Percentiles rank a stretch among this genome's conserved stretches.
These are phyloP conservation scores for Apomyelois bistriatella DNA, from an alignment of 2,888 invertebrate species.

Conservation along the genomic window DNA sequence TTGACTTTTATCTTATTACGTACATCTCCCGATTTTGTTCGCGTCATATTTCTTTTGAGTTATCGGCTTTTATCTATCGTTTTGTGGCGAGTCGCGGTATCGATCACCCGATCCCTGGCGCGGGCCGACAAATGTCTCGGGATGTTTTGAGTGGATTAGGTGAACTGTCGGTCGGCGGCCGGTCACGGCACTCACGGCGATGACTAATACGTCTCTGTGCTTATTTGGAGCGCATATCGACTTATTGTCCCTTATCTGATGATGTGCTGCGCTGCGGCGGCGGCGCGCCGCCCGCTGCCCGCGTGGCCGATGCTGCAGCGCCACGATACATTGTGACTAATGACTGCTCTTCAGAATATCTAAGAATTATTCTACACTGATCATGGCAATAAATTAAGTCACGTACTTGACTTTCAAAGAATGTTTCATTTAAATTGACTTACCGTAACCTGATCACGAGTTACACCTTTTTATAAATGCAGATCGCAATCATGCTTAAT, in stretches of 20 bases:
- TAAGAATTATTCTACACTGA: conserved; percentile 64
- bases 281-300: conserved; percentile 22
- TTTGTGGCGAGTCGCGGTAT: conserved; percentile 76
- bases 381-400: conserved; percentile 67
- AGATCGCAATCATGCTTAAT: conserved; percentile 2
- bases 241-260: conserved; percentile 75
- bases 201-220: conserved; percentile 66
- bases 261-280: conserved; percentile 43
- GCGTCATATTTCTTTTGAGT: conserved; percentile 79
- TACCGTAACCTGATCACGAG: conserved; percentile 47
- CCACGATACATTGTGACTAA: conserved; percentile 48
- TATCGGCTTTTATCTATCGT: conserved; percentile 79
- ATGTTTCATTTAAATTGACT: conserved; percentile 62
- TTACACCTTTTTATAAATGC: conserved; percentile 43
- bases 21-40: conserved; percentile 80
- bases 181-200: conserved; percentile 50
- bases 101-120: conserved; percentile 70
- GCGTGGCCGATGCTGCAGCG: conserved; percentile 27
- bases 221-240: conserved; percentile 73
- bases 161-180: conserved; percentile 59
- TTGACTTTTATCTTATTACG: conserved; percentile 81
- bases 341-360: conserved; percentile 58
- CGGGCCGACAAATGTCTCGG: conserved; percentile 75
- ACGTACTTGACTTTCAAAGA: conserved; percentile 59
- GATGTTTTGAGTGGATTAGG: conserved; percentile 78